A percentile compares a stretch with the other conserved stretches of the same genome.
Conservation (phyloP, 2,888 invertebrate genomes). For the Nomada ruficornis region DNA sequence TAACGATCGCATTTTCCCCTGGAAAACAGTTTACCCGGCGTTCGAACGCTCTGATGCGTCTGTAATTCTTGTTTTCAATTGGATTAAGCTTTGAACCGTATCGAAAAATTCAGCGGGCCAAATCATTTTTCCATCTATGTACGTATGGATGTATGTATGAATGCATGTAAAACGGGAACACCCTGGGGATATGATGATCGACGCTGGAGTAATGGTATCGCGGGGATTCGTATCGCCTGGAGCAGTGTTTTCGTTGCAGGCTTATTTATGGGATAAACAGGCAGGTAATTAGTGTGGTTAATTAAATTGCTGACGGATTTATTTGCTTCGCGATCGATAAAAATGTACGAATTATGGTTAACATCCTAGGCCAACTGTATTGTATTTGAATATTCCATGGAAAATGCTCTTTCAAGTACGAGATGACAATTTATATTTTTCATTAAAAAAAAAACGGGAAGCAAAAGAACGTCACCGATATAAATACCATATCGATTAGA, state of each 20-base stretch:
- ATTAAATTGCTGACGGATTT: background rate
- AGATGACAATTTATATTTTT: too few species aligned
- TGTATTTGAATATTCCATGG: too few species aligned
- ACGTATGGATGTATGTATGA: background rate
- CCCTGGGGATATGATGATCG: background rate
- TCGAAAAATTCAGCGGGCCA: slow-evolving; percentile 10
- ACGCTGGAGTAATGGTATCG: background rate
- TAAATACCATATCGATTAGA: too few species aligned
- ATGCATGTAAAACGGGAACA: background rate
- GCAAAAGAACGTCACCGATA: too few species aligned
- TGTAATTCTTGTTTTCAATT: slow-evolving; percentile 16
- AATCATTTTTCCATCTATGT: slow-evolving; percentile 11
- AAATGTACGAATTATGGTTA: too few species aligned
- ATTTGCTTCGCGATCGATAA: too few species aligned
- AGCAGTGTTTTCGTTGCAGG: background rate
- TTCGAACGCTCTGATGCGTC: background rate
- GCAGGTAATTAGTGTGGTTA: background rate
- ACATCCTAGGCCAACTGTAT: too few species aligned
- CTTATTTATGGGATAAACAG: background rate
- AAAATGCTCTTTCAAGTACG: too few species aligned
- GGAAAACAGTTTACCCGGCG: background rate
- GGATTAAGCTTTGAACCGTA: background rate
- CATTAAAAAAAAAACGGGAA: too few species aligned
- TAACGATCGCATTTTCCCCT: slow-evolving; percentile 1
- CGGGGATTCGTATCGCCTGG: background rate